Evolutionary conservation across 2,888 invertebrate species (phyloP), one percentile per base, ranked within the genome.

Genomic region (Ophion costatus): DNA sequence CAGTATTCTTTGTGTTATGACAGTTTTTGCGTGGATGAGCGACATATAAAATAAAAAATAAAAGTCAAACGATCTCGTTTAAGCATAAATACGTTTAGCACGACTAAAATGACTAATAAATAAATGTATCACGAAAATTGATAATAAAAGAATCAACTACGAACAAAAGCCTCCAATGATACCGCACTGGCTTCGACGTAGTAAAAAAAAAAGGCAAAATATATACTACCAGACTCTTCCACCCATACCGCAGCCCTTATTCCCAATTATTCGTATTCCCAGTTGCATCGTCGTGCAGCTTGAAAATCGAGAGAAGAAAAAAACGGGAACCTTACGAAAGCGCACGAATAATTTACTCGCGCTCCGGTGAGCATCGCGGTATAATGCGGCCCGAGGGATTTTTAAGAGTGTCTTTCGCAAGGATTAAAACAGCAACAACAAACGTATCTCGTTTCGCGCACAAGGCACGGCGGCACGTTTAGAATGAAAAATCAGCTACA

Each of bases 331-430:
- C 63, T 61, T 61, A 10, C 59, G 74, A 74, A 75, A 81, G 69
- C 56, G 38, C 61, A 29, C 61, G 74, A 22, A 73, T 77, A 70
- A 82, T 82, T 76, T 82, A 82, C 66, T 69, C 78, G 29, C 20
- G 69, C 77, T 45, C 20, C 29, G 45, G 24, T 42, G 45, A 61
- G 69, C 69, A 61, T 61, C 78, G 61, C 51, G 51, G 51, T 51
- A n/a, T 69, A 59, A 78, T 70, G 69, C 51, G 70, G 6, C 78
- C 45, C 78, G 61, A 70, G 78, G 70, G 78, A 78, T 59, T 59
- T 59, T 38, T 77, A 69, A 77, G 20, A n/a, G 51, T 51, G 29
- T 57, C 70, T 51, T 78, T 78, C 20, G 29, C 69, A 29, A 20
- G 24, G 14, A 63, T 63, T 17, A 7, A 51, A 24, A 51, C 64